These are phyloP conservation scores for Rhinoraja longicauda DNA, from an alignment of 2,797 vertebrate genomes.

Conservation along the genomic window DNA sequence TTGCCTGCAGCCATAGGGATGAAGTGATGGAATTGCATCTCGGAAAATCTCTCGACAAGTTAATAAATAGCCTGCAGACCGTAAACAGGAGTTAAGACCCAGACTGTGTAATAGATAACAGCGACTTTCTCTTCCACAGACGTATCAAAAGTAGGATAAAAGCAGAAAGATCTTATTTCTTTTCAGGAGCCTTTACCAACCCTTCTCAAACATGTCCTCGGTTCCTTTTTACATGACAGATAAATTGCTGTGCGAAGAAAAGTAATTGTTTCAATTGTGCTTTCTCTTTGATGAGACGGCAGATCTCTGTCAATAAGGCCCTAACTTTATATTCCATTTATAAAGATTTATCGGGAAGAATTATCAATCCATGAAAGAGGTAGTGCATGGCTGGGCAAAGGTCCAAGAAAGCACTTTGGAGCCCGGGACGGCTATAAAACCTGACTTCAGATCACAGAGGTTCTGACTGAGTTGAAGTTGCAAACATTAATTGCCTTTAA, in stretches of 20 bases:
- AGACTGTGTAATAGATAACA: background rate
- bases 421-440: background rate
- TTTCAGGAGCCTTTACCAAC: background rate
- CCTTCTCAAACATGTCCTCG: background rate
- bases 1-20: background rate
- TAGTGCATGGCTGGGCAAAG: background rate
- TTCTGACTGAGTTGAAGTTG: background rate
- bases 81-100: background rate
- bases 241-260: background rate
- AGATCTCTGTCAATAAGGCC: constrained; percentile 2
- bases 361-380: background rate
- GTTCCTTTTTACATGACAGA: background rate
- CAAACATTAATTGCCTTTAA: background rate
- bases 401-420: constrained; percentile 14
- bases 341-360: constrained; percentile 23
- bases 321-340: background rate
- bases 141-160: background rate
- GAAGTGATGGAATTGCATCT: background rate
- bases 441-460: background rate
- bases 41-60: background rate
- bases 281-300: background rate
- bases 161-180: background rate
- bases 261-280: background rate
- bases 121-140: background rate
- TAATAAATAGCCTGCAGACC: background rate